Percentiles rank a stretch among this genome's conserved stretches.
Conservation (phyloP, 2,113 vertebrate species). For the Polypterus senegalus region DNA sequence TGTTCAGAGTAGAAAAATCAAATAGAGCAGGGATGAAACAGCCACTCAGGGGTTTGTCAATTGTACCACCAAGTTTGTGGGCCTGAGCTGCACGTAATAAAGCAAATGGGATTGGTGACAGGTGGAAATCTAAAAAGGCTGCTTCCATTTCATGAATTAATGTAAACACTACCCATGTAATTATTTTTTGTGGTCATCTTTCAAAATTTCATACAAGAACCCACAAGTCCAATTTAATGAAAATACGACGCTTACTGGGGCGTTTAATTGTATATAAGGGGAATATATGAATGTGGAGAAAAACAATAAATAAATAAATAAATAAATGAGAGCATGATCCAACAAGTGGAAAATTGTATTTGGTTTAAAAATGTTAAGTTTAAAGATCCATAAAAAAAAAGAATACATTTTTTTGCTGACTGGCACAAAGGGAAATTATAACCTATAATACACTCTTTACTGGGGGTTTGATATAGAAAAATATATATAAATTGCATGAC, state of each 20-base stretch:
- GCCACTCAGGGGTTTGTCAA: slow-evolving; percentile 70
- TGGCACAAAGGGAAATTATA: slow-evolving; percentile 18
- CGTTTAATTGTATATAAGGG: slow-evolving; percentile 67
- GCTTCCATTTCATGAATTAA: slow-evolving; percentile 86
- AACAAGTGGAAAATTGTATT: slow-evolving; percentile 63
- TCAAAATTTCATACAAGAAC: slow-evolving; percentile 37
- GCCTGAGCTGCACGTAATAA: slow-evolving; percentile 62
- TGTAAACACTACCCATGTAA: slow-evolving; percentile 81
- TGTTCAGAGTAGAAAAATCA: slow-evolving; percentile 79
- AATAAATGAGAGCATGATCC: slow-evolving; percentile 33
- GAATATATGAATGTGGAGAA: slow-evolving; percentile 42
- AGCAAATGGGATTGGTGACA: slow-evolving; percentile 85
- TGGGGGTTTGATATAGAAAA: too few species aligned
- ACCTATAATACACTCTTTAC: too few species aligned
- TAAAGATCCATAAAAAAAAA: too few species aligned
- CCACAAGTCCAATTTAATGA: slow-evolving; percentile 56
- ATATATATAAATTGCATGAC: too few species aligned
- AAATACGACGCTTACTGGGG: slow-evolving; percentile 71
- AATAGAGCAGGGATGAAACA: slow-evolving; percentile 67
- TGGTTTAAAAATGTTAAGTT: slow-evolving; percentile 45
- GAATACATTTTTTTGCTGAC: slow-evolving; percentile 43
- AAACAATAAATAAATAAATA: slow-evolving; percentile 1
- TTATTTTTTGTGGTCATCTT: slow-evolving; percentile 61
- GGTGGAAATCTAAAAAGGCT: slow-evolving; percentile 77
- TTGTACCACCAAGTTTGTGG: slow-evolving; percentile 73